A percentile compares a stretch with the other conserved stretches of the same genome.
Conservation (phyloP, 2,797 vertebrate genomes). For the Lagorchestes hirsutus region DNA sequence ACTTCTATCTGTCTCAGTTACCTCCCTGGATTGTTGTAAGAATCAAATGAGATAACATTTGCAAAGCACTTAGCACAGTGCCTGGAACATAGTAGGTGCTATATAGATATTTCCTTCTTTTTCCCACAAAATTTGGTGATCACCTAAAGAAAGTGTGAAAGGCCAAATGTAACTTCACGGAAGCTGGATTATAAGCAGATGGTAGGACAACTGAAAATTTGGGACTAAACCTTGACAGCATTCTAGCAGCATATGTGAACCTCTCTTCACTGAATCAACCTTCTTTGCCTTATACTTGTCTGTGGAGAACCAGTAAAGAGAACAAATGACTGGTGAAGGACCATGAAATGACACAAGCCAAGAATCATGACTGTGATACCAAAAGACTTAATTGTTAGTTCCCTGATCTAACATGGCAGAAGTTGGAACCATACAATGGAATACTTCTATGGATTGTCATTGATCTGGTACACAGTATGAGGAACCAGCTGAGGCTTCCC, state of each 20-base stretch:
- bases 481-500: neutral
- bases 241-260: neutral
- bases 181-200: neutral
- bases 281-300: neutral
- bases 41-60: neutral
- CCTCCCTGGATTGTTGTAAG: neutral
- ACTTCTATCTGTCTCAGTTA: neutral
- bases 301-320: neutral
- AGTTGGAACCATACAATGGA: neutral
- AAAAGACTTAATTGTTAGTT: neutral
- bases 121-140: neutral
- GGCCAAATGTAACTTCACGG: neutral
- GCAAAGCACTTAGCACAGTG: neutral
- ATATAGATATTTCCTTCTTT: neutral
- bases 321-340: neutral
- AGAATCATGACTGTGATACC: neutral
- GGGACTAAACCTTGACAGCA: too few relatives aligned
- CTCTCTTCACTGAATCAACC: neutral
- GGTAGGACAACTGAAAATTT: neutral
- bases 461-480: neutral
- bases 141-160: neutral
- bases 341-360: neutral
- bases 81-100: neutral
- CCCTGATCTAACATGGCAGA: neutral
- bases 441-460: neutral